Conservation (phyloP, 2,797 vertebrate species). For the Onychomys arenicola region DNA sequence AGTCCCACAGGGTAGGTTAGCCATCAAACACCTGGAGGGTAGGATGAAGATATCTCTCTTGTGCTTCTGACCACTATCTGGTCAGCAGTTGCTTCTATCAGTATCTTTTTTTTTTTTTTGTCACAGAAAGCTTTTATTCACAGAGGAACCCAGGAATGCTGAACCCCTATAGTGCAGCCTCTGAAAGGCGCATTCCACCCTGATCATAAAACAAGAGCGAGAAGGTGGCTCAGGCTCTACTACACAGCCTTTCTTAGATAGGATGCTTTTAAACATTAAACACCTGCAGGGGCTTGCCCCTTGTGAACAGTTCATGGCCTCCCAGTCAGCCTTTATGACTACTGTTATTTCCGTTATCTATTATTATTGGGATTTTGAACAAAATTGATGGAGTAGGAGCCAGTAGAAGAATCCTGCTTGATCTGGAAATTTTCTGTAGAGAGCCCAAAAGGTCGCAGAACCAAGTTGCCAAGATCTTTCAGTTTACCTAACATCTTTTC, state of each 20-base stretch:
- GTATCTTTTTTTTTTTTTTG: no score
- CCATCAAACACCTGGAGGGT: no score
- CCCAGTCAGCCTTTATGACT: conserved; percentile 68
- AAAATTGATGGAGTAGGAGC: conserved; percentile 98
- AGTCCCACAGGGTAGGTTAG: background rate
- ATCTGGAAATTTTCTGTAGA: conserved; percentile 99
- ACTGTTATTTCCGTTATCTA: conserved; percentile 85
- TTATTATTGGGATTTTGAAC: conserved; percentile 94
- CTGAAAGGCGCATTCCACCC: conserved; percentile 37
- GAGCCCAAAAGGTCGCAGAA: conserved; percentile 97
- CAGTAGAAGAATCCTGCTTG: conserved; percentile 94
- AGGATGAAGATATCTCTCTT: background rate
- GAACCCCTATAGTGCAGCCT: background rate
- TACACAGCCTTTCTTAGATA: conserved; percentile 63
- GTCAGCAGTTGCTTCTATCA: no score
- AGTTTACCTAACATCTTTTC: no score
- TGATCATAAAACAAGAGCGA: conserved; percentile 60
- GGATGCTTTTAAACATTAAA: conserved; percentile 73
- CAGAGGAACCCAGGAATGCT: conserved; percentile 59
- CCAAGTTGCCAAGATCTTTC: conserved; percentile 97
- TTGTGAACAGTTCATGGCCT: conserved; percentile 67
- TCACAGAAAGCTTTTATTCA: conserved; percentile 86
- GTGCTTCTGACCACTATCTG: background rate
- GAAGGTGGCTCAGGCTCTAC: conserved; percentile 66
- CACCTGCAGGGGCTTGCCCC: conserved; percentile 73